Base-by-base conservation (phyloP, 2,888 invertebrate genomes). In the Trissoscelio sp. region DNA sequence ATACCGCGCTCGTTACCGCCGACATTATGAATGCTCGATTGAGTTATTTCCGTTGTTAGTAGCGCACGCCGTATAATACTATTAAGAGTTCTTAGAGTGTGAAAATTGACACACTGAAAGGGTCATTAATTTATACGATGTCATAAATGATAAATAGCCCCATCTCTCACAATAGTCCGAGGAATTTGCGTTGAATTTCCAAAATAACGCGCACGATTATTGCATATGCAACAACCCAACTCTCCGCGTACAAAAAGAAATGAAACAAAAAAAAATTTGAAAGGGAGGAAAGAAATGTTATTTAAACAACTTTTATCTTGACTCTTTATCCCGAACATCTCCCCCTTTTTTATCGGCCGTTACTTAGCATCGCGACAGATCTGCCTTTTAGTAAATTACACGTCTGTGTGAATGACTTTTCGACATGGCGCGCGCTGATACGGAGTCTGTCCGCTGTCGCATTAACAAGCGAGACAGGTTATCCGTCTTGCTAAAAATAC, bases 41-140 rank as follows among this genome's bases (percentile, higher is more conserved):
- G 75, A 67, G 77, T 72, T 82, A 82, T 79, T 82, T 75, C 66
- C 74, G 79, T 72, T 70, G 79, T 79, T 66, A 58, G 58, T 42
- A 44, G 46, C 31, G 70, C 51, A 28, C 44, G 60, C 28, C 58
- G 70, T 58, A 66, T 55, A 70, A 60, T 60, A 46, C 42, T 53
- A 69, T 74, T 74, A 77, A 64, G 75, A 72, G 55, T 82, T 82
- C 77, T 82, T 77, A 77, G 72, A 77, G 82, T 77, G 79, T 62
- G 69, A 79, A 73, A 82, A 82, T 79, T 82, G 82, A 75, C 75
- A 75, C 66, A 75, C 69, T 75, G 75, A 79, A 79, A 82, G 66
- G 72, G 66, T 79, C 79, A 75, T 75, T 79, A 82, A 82, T 82
- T 79, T 75, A 66, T 77, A 72, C 79, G 82, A 74, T 39, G 70